Percentiles rank a stretch among this genome's conserved stretches.
Conservation (phyloP, 2,113 vertebrate genomes). For the Anolis sagrei region DNA sequence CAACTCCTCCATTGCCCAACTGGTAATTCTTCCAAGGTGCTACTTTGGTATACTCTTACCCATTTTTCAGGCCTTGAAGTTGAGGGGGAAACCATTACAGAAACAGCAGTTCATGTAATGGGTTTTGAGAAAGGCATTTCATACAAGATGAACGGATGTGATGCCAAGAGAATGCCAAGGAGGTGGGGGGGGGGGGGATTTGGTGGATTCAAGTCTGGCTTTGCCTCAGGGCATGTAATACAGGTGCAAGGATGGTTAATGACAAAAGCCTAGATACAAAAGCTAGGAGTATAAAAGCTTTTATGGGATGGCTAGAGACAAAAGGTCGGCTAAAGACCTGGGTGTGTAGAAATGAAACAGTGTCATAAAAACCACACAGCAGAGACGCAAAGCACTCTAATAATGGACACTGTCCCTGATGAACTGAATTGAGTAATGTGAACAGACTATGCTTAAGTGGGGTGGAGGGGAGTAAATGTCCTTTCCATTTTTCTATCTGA, state of each 20-base stretch:
- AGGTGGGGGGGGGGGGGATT: too few relatives aligned
- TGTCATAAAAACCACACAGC: constrained; percentile 6
- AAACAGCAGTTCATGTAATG: background rate
- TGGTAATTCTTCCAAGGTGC: background rate
- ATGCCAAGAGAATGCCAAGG: background rate
- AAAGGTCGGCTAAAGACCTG: background rate
- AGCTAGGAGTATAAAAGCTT: constrained; percentile 3
- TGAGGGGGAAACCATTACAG: too few relatives aligned
- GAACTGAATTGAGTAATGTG: background rate
- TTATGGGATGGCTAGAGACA: background rate
- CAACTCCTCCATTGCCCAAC: background rate
- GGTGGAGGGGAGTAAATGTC: background rate
- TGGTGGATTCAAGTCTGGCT: background rate
- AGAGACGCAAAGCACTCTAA: background rate
- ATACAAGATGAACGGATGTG: background rate
- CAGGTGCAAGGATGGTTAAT: background rate
- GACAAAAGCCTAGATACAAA: background rate
- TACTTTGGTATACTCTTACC: background rate
- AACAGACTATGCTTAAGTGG: background rate
- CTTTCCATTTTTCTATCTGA: background rate
- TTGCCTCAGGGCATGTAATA: background rate
- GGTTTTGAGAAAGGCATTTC: background rate
- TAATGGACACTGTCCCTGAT: background rate
- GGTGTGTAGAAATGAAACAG: background rate
- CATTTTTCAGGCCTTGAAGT: background rate